These are phyloP conservation scores for Drosophila anomalipes DNA, from an alignment of 2,888 invertebrate species.

Conservation along the genomic window DNA sequence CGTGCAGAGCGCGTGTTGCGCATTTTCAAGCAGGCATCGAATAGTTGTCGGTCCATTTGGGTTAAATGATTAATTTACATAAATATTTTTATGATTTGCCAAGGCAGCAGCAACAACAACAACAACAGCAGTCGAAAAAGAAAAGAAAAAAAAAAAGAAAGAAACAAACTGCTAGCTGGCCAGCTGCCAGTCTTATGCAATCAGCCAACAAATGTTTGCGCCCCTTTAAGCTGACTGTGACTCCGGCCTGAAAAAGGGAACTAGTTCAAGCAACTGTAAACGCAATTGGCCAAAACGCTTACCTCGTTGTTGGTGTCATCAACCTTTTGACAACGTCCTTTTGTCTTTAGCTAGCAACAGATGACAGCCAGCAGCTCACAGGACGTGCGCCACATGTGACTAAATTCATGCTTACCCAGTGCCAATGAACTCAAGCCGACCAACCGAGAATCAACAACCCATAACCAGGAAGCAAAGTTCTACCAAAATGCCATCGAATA, in stretches of 20 bases:
- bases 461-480: constrained; percentile 71
- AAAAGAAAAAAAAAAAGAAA: constrained; percentile 20
- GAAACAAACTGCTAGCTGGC: constrained; percentile 42
- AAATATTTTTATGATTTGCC: constrained; percentile 82
- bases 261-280: constrained; percentile 81
- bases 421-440: constrained; percentile 62
- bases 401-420: constrained; percentile 38
- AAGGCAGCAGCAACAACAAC: constrained; percentile 47
- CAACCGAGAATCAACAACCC: constrained; percentile 18
- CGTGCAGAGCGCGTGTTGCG: constrained; percentile 74
- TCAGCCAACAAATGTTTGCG: constrained; percentile 61
- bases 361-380: constrained; percentile 65
- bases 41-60: constrained; percentile 73
- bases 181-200: constrained; percentile 77
- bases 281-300: constrained; percentile 57
- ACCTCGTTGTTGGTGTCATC: constrained; percentile 65
- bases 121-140: constrained; percentile 26
- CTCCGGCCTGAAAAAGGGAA: constrained; percentile 51
- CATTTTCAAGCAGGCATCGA: constrained; percentile 71
- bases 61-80: constrained; percentile 82
- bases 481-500: constrained; percentile 21
- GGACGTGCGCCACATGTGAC: constrained; percentile 74
- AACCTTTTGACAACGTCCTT: constrained; percentile 73
- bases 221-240: constrained; percentile 45
- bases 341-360: constrained; percentile 69